Evolutionary conservation across 2,113 vertebrate species (phyloP).

Genomic region (Zapornia atra): DNA sequence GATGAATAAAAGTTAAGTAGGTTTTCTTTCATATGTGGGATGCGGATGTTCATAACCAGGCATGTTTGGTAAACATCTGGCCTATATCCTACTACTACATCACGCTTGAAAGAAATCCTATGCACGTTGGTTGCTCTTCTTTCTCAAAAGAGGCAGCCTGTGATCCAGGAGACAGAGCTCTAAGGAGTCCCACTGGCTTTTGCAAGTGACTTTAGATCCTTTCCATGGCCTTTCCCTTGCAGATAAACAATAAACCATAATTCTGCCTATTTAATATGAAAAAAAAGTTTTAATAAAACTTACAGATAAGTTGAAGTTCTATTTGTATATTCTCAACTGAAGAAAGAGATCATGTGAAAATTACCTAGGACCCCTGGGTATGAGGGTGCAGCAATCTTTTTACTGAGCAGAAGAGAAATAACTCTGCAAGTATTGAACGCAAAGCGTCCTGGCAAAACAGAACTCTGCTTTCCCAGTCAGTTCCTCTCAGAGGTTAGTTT

Average conservation of each 20-base stretch:
- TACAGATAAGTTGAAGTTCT: not conserved
- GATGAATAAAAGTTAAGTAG: not conserved
- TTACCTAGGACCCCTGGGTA: not conserved
- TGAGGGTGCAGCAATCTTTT: not conserved
- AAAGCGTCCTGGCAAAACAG: rapidly evolving
- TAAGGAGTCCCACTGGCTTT: not conserved
- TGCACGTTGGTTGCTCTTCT: not conserved
- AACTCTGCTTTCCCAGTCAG: not conserved
- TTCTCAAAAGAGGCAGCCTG: not conserved
- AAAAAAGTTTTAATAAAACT: not conserved
- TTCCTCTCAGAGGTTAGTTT: not conserved
- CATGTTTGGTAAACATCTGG: not conserved
- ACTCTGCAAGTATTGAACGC: not conserved
- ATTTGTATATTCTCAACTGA: not conserved
- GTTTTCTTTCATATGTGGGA: not conserved
- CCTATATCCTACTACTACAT: not conserved
- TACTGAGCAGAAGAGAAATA: not conserved
- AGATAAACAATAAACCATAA: not conserved
- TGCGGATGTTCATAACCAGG: not conserved
- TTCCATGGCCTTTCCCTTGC: not conserved
- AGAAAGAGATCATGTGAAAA: not conserved
- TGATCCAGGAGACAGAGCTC: not conserved
- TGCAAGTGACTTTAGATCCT: not conserved
- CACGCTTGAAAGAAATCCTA: not conserved
- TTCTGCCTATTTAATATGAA: not conserved